Base-by-base conservation (phyloP, 2,888 invertebrate genomes). In the Dione vanillae region DNA sequence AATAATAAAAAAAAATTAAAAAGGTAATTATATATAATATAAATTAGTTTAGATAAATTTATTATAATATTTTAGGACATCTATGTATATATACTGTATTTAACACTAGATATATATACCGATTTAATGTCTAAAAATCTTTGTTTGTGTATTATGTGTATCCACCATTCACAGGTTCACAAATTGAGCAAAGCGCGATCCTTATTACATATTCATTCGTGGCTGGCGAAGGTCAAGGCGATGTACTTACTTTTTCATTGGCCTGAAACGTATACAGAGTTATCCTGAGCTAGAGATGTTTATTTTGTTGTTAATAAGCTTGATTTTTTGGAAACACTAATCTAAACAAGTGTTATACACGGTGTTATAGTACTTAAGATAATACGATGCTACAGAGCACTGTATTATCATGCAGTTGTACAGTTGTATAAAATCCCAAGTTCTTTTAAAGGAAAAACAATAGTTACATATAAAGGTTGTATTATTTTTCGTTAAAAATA, bases 161-260 rank as follows among this genome's bases (percentile, higher is more conserved):
- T 51, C 27, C 43, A 45, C 35, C 37, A 45, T 62, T 62, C 41
- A 69, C 52, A 51, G 47, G 62, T 11, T 54, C 47, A 12, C 45
- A 45, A 45, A 64, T 62, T 7, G 62, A 51, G 68, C 45, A 45
- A 35, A 62, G 41, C 61, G 37, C 62, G 62, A 64, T 54, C 62
- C 47, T 43, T 68, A 68, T 69, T 64, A 69, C 54, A 47, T 64
- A 69, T 69, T 69, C 69, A 69, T 54, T 69, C 12, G 62, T 47
- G 41, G 47, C 62, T 11, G 37, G 64, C 45, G 40, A 54, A 56
- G 69, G 69, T 69, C 69, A 69, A 69, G 64, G 69, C 69, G 62
- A 27, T 69, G 20, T 64, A 64, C 62, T 64, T 47, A 69, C 54
- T 64, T 64, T 69, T 69, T 69, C 54, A 69, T 37, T 64, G 64